phyloP scores from a whole-genome alignment of 1,140 invertebrate species.

The Lepidostoma basale region DNA sequence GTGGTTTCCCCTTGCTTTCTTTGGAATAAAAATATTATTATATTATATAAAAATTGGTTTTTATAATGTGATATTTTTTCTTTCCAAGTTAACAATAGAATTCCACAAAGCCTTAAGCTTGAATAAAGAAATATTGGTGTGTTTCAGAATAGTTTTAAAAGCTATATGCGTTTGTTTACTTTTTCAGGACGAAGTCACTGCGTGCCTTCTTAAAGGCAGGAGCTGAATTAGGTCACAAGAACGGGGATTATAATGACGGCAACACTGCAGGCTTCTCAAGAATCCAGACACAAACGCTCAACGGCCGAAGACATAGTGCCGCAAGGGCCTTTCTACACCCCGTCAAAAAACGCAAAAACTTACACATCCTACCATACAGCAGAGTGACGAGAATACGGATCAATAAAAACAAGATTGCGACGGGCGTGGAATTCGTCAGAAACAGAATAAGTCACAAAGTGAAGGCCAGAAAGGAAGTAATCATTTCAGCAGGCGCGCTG shows the following conservation, averaged over 20 bases:
- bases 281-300: constrained; percentile 67
- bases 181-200: constrained; percentile 55
- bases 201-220: constrained; percentile 64
- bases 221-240: constrained; percentile 60
- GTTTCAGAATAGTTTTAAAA: neutral
- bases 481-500: constrained; percentile 70
- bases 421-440: constrained; percentile 68
- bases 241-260: constrained; percentile 61
- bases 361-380: constrained; percentile 65
- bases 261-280: constrained; percentile 55
- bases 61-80: too few relatives aligned
- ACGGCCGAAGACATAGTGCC: constrained; percentile 60
- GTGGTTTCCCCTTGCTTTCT: too few relatives aligned
- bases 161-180: neutral
- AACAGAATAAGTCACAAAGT: constrained; percentile 52
- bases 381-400: constrained; percentile 70
- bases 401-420: constrained; percentile 64
- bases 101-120: too few relatives aligned
- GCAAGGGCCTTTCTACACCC: constrained; percentile 65
- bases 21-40: too few relatives aligned
- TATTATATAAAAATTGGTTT: too few relatives aligned
- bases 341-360: constrained; percentile 66
- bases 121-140: too few relatives aligned
- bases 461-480: constrained; percentile 66
- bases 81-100: too few relatives aligned